These are phyloP conservation scores for Griposia aprilina DNA, from an alignment of 2,888 invertebrate species.

Conservation along the genomic window DNA sequence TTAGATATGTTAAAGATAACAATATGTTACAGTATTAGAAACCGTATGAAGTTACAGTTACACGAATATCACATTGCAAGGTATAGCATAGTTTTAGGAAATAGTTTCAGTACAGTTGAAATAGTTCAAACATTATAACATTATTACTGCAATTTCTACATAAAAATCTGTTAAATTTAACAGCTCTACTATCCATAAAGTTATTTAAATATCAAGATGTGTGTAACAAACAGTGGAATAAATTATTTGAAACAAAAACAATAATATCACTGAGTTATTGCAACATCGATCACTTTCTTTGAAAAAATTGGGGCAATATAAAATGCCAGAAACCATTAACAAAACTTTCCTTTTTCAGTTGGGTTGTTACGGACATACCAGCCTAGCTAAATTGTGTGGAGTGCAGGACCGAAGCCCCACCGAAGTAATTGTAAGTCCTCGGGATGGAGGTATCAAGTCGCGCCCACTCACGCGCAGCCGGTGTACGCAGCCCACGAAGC, in stretches of 20 bases:
- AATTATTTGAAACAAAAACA: constrained; percentile 26
- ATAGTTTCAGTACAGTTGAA: constrained; percentile 70
- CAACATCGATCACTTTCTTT: background rate
- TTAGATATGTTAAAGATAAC: constrained; percentile 79
- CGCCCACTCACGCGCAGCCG: constrained; percentile 92
- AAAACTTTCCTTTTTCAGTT: background rate
- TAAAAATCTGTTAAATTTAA: constrained; percentile 47
- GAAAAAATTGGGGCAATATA: background rate
- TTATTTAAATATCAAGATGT: constrained; percentile 11
- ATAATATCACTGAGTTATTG: constrained; percentile 3
- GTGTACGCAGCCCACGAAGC: constrained; percentile 96
- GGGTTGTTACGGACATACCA: constrained; percentile 81
- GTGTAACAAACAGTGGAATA: background rate
- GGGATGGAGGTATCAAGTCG: constrained; percentile 90
- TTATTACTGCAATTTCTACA: constrained; percentile 45
- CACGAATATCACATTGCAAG: constrained; percentile 79
- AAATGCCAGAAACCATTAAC: constrained; percentile 6
- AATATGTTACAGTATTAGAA: constrained; percentile 74
- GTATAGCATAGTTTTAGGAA: constrained; percentile 60
- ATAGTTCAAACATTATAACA: constrained; percentile 46
- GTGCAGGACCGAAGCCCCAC: constrained; percentile 85
- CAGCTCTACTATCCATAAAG: constrained; percentile 31
- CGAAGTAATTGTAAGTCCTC: constrained; percentile 84
- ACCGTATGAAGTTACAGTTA: constrained; percentile 71
- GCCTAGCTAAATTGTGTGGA: constrained; percentile 83